These are phyloP conservation scores for Procavia capensis DNA, from an alignment of 2,113 vertebrate species.

Conservation along the genomic window DNA sequence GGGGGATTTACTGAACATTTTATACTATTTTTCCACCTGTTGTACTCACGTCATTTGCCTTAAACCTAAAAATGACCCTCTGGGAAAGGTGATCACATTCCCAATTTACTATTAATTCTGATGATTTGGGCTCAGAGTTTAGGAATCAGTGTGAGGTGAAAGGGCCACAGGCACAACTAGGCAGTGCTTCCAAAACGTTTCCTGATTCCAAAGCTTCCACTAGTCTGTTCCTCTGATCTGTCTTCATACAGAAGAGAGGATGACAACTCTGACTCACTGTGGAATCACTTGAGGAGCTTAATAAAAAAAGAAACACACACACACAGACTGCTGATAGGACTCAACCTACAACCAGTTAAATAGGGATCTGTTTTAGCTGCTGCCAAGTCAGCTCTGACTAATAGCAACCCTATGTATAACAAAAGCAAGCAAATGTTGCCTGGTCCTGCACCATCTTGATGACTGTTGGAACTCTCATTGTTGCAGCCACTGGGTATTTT, in stretches of 20 bases:
- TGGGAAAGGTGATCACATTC: background rate
- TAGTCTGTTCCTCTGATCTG: background rate
- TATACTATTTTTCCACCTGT: background rate
- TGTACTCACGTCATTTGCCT: background rate
- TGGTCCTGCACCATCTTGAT: too few species aligned
- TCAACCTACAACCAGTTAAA: background rate
- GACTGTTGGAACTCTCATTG: too few species aligned
- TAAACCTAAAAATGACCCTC: background rate
- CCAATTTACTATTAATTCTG: background rate
- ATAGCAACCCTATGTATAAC: too few species aligned
- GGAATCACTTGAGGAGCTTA: too few species aligned
- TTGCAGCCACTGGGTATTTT: too few species aligned
- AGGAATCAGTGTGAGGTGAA: background rate
- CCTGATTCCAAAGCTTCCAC: background rate
- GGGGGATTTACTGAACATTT: background rate
- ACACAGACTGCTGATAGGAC: background rate
- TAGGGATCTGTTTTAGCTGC: background rate
- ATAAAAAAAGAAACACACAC: too few species aligned
- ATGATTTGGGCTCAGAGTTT: background rate
- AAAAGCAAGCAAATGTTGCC: too few species aligned
- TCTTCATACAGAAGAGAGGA: background rate
- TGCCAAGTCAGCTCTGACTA: too few species aligned
- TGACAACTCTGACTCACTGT: background rate
- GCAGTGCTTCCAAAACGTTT: background rate
- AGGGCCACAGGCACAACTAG: background rate